Evolutionary conservation across 2,888 invertebrate genomes (phyloP).

Genomic region (Alentia gelatinosa): DNA sequence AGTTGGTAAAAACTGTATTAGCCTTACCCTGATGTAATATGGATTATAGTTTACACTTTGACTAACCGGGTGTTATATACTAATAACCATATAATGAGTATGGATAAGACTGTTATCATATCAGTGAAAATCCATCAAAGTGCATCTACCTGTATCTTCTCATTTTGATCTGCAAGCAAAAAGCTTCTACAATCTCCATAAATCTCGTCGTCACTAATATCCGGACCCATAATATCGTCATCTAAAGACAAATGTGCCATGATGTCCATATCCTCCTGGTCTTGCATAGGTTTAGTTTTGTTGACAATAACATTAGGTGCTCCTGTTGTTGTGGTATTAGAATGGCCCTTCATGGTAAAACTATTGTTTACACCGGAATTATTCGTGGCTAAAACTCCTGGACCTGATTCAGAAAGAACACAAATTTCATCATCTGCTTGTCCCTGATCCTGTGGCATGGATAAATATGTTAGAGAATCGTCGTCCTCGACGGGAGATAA

Average conservation of each 20-base stretch:
- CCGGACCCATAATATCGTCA: neutral
- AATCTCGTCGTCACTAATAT: conserved; percentile 59
- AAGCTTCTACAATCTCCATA: conserved; percentile 73
- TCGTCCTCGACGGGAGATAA: conserved; percentile 70
- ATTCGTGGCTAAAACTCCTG: neutral
- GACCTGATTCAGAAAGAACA: neutral
- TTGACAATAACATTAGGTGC: neutral
- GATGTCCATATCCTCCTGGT: conserved; percentile 8
- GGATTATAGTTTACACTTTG: no score
- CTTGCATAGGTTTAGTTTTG: neutral
- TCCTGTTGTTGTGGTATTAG: neutral
- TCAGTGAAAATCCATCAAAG: neutral
- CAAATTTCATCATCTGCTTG: neutral
- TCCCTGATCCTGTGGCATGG: conserved; percentile 70
- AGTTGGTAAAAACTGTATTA: no score
- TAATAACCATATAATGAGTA: no score
- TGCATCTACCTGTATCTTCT: conserved; percentile 74
- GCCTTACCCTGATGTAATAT: no score
- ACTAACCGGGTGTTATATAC: no score
- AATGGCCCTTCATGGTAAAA: conserved; percentile 11
- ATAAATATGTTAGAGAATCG: conserved; percentile 74
- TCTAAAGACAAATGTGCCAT: conserved; percentile 23
- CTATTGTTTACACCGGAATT: neutral
- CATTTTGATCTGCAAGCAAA: conserved; percentile 77
- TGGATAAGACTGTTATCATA: no score